These are phyloP conservation scores for Andrena camellia DNA, from an alignment of 2,888 invertebrate species.

Conservation along the genomic window DNA sequence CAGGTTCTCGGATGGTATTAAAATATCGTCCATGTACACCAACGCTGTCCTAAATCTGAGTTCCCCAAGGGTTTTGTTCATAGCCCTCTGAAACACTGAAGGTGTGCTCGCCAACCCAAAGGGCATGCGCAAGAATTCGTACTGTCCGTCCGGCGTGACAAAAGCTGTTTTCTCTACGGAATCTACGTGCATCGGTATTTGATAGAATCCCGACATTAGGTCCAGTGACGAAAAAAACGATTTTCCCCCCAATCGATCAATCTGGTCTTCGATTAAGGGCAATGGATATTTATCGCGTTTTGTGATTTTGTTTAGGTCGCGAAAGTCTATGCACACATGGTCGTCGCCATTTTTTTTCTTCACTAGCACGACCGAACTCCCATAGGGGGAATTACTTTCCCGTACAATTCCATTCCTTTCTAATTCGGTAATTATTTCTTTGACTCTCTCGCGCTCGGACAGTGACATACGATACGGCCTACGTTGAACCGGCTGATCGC, in stretches of 20 bases:
- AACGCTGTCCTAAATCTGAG: neutral
- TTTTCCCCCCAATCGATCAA: neutral
- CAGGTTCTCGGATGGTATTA: constrained; percentile 3
- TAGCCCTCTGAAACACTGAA: constrained; percentile 4
- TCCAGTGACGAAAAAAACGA: neutral
- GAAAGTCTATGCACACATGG: neutral
- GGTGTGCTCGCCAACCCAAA: constrained; percentile 23
- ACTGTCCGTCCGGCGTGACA: neutral
- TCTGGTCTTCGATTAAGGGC: constrained; percentile 7
- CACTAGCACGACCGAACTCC: neutral
- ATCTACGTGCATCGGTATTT: neutral
- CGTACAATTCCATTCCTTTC: neutral
- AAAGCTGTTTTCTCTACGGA: neutral
- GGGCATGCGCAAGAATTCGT: constrained; percentile 3
- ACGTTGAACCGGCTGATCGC: neutral
- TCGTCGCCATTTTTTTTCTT: constrained; percentile 7
- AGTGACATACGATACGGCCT: neutral
- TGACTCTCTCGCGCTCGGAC: too few species aligned
- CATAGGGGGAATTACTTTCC: neutral
- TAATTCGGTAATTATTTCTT: neutral
- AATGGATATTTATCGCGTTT: neutral
- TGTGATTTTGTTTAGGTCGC: neutral
- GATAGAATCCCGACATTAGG: neutral
- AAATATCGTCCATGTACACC: constrained; percentile 1
- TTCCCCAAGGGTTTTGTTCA: neutral